A percentile compares a stretch with the other conserved stretches of the same genome.
phyloP scores from a whole-genome alignment of 64 coral and sea anemone species.

The Stichodactyla helianthus region DNA sequence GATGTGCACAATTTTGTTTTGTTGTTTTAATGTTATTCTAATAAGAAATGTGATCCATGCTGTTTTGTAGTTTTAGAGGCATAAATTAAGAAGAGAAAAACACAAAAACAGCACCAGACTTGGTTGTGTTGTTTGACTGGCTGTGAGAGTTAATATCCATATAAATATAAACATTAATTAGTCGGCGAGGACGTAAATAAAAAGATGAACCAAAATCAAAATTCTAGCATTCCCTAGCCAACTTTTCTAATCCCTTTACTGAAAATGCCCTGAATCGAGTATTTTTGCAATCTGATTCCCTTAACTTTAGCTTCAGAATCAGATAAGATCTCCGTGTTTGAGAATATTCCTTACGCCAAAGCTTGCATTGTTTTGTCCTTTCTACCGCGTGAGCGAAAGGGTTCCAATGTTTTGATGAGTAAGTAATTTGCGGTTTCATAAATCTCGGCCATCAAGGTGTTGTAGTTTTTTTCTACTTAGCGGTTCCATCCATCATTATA shows the following conservation, averaged over 20 bases:
- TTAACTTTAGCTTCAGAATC: background rate
- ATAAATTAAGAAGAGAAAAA: background rate
- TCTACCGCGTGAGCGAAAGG: background rate
- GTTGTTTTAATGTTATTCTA: background rate
- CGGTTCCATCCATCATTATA: background rate
- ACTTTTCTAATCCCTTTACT: background rate
- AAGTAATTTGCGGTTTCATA: slow-evolving; percentile 15
- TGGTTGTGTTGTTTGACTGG: background rate
- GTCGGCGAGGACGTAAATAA: background rate
- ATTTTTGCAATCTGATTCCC: slow-evolving; percentile 5
- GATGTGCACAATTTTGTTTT: background rate
- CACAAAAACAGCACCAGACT: background rate
- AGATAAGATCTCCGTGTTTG: background rate
- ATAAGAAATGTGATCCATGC: background rate
- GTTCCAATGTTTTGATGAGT: background rate
- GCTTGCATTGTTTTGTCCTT: slow-evolving; percentile 1
- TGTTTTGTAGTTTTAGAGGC: background rate
- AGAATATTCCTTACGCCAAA: background rate
- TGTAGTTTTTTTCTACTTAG: slow-evolving; percentile 14
- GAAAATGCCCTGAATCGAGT: background rate
- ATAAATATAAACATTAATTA: slow-evolving; percentile 12
- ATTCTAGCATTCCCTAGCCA: background rate
- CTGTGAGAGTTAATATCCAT: background rate
- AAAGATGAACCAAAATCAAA: background rate
- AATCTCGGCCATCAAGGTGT: background rate